Conservation (phyloP, 2,888 invertebrate genomes). For the Digitonthophagus gazella region DNA sequence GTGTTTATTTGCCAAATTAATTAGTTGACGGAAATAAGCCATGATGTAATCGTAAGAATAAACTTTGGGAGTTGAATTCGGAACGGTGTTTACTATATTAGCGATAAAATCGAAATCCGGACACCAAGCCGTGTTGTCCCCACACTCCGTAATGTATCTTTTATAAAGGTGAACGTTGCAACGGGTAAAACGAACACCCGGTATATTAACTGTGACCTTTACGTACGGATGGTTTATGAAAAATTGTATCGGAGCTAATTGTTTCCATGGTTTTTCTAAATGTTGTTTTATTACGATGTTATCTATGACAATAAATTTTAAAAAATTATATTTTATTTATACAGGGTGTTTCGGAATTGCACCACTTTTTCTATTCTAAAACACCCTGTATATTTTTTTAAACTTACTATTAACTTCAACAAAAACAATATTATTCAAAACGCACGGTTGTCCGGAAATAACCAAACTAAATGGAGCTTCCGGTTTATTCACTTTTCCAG, state of each 20-base stretch:
- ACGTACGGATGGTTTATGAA: constrained; percentile 32
- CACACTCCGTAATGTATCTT: constrained; percentile 29
- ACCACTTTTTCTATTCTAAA: too few species aligned
- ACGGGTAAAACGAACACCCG: constrained; percentile 30
- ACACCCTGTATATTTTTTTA: constrained; percentile 11
- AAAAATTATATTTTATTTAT: background rate
- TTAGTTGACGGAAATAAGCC: constrained; percentile 30
- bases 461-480: constrained; percentile 29
- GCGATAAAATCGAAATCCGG: constrained; percentile 24
- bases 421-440: constrained; percentile 31
- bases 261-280: constrained; percentile 29
- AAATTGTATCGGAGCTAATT: constrained; percentile 22
- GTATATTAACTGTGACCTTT: constrained; percentile 29
- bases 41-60: constrained; percentile 29
- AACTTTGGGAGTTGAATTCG: constrained; percentile 14
- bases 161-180: constrained; percentile 28
- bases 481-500: constrained; percentile 19
- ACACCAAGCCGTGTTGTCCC: constrained; percentile 13
- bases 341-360: too few species aligned
- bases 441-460: constrained; percentile 30
- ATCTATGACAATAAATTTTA: constrained; percentile 25
- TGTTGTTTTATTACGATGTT: constrained; percentile 30
- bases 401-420: constrained; percentile 27
- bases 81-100: constrained; percentile 22
- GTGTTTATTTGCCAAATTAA: constrained; percentile 13